phyloP scores from a whole-genome alignment of 2,113 vertebrate species.

The Clinocottus analis region DNA sequence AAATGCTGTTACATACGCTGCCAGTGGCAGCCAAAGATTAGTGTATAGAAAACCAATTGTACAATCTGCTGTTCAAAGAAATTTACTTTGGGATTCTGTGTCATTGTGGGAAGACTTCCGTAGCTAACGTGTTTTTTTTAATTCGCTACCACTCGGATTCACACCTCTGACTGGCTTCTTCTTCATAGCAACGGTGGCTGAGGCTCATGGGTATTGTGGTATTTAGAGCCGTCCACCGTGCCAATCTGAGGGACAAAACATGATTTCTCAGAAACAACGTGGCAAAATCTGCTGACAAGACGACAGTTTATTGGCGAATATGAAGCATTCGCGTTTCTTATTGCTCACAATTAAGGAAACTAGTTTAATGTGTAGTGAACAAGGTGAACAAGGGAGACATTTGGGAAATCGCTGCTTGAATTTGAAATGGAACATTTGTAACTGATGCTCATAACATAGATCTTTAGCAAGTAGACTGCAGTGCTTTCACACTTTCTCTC shows the following conservation, averaged over 20 bases:
- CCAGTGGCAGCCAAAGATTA: too few species aligned
- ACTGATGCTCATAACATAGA: background rate
- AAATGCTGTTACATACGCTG: background rate
- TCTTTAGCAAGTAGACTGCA: background rate
- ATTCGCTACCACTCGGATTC: background rate
- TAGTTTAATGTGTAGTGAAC: background rate
- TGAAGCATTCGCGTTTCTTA: conserved; percentile 43
- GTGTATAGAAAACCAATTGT: background rate
- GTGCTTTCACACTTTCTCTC: background rate
- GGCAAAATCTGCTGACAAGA: background rate
- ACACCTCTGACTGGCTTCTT: background rate
- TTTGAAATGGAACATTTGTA: background rate
- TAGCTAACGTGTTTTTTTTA: background rate
- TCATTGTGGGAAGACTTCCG: too few species aligned
- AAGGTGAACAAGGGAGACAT: background rate
- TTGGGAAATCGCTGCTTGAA: background rate
- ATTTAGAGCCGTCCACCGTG: background rate
- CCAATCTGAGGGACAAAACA: background rate
- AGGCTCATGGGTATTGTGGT: background rate
- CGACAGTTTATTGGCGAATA: too few species aligned
- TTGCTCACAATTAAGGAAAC: background rate
- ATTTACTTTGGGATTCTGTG: background rate
- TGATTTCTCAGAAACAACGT: too few species aligned
- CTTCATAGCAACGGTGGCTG: background rate
- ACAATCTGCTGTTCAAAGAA: background rate